phyloP scores from a whole-genome alignment of 1,140 invertebrate species.

The Hylyphantes graminicola region DNA sequence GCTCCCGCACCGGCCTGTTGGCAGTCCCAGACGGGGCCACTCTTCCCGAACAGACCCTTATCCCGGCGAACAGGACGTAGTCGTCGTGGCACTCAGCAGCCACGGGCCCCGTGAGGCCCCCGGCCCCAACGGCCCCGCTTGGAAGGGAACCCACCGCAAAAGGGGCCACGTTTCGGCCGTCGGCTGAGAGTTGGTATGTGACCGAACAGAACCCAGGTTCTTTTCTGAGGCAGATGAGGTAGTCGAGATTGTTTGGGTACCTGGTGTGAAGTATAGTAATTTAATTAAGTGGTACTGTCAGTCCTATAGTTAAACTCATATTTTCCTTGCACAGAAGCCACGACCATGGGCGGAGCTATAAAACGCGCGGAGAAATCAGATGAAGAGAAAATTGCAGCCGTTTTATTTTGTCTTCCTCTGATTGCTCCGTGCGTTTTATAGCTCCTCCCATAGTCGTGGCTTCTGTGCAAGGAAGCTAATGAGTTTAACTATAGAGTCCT shows the following conservation, averaged over 20 bases:
- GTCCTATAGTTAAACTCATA: too few species aligned
- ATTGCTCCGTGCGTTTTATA: too few species aligned
- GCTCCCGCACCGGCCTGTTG: slow-evolving; percentile 20
- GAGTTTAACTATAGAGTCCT: too few species aligned
- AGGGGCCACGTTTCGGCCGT: slow-evolving; percentile 48
- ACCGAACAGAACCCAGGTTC: slow-evolving; percentile 65
- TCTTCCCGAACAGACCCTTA: slow-evolving; percentile 60
- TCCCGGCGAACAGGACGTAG: slow-evolving; percentile 62
- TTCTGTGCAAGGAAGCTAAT: too few species aligned
- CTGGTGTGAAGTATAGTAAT: too few species aligned
- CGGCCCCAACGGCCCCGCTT: background rate
- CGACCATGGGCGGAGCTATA: too few species aligned
- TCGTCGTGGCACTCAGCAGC: slow-evolving; percentile 62
- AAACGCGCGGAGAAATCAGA: too few species aligned
- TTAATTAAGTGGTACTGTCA: too few species aligned
- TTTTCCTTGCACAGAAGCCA: too few species aligned
- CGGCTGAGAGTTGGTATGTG: slow-evolving; percentile 70
- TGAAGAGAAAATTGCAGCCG: too few species aligned
- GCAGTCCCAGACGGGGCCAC: slow-evolving; percentile 16
- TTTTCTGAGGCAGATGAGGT: slow-evolving; percentile 64
- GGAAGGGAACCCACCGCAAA: slow-evolving; percentile 62
- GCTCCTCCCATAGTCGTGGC: too few species aligned
- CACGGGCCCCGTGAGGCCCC: slow-evolving; percentile 34
- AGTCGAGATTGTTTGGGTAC: slow-evolving; percentile 73
- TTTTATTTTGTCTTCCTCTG: too few species aligned